Evolutionary conservation across 1,140 invertebrate genomes (phyloP), one percentile per base, ranked within the genome.

Genomic region (Calephelis nemesis): DNA sequence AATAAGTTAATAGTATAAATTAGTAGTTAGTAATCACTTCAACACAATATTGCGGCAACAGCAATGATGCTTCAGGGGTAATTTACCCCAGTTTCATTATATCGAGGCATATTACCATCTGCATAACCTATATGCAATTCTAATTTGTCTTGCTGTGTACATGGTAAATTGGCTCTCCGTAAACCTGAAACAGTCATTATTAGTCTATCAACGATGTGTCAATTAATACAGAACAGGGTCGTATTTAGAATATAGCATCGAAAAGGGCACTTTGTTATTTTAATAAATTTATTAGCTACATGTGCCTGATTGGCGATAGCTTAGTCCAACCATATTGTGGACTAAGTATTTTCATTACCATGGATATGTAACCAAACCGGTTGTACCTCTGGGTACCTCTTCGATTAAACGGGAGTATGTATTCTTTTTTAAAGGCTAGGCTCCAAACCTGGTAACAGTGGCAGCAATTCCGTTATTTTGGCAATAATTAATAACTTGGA

Each of bases 181-280:
- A 15, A 45, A 40, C 42, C 62, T 45, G 47, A 48, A 48, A 48
- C 62, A 39, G 6, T 63, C 62, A 15, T 47, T 63, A 47, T 47
- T 48, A 48, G 62, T 63, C 62, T 48, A 63, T 63, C 62, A 63
- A 42, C 62, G 42, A 19, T 45, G 62, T 47, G 62, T 63, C 62
- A 58, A 58, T 58, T 58, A 58, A 58, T 30, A 30, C 11, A 30
- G 30, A 9, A 3, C 52, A 39, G 52, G 19, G 52, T 30, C 10
- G 52, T 10, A 58, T 58, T 58, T 0, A 58, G 42, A 45, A 5
- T 4, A 12, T 39, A 12, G 11, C 30, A 39, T 7, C 19, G 10
- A 8, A 30, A 19, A 9, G 19, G 19, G 13, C 13, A 15, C 48
- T 49, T 49, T 49, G 10, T 12, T 10, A 11, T 49, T 5, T 12